Conservation (phyloP, 2,113 vertebrate species). For the Zosterops lateralis region DNA sequence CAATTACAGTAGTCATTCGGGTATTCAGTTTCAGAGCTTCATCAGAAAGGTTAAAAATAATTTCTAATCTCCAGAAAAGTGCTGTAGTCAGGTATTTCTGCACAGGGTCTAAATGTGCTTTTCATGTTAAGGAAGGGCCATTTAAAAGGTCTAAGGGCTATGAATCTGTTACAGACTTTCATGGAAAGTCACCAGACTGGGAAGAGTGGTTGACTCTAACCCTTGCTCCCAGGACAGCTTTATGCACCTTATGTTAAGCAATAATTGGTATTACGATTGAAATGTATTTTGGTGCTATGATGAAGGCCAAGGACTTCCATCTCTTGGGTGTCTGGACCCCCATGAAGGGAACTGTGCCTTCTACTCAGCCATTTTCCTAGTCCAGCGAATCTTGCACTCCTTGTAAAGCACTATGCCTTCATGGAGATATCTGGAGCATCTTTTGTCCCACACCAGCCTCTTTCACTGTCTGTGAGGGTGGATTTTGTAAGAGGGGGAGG, state of each 20-base stretch:
- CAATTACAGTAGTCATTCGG: not conserved
- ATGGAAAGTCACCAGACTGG: not conserved
- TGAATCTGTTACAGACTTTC: not conserved
- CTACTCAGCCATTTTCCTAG: not conserved
- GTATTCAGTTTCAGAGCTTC: not conserved
- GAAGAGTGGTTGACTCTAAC: not conserved
- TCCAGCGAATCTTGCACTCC: not conserved
- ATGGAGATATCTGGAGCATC: not conserved
- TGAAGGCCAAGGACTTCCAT: not conserved
- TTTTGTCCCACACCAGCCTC: not conserved
- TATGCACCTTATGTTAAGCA: not conserved
- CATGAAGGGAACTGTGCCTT: not conserved
- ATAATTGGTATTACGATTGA: not conserved
- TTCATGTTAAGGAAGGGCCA: not conserved
- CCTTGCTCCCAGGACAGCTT: not conserved
- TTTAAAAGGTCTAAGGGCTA: not conserved
- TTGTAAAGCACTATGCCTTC: not conserved
- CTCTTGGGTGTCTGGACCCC: not conserved
- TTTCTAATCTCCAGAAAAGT: not conserved
- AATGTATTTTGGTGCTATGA: not conserved
- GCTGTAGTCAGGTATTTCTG: not conserved
- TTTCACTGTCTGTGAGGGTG: accelerated
- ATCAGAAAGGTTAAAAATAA: not conserved
- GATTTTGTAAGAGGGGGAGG: not conserved
- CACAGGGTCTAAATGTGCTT: not conserved